Evolutionary conservation across 2,113 vertebrate genomes (phyloP).

Genomic region (Grammomys surdaster): DNA sequence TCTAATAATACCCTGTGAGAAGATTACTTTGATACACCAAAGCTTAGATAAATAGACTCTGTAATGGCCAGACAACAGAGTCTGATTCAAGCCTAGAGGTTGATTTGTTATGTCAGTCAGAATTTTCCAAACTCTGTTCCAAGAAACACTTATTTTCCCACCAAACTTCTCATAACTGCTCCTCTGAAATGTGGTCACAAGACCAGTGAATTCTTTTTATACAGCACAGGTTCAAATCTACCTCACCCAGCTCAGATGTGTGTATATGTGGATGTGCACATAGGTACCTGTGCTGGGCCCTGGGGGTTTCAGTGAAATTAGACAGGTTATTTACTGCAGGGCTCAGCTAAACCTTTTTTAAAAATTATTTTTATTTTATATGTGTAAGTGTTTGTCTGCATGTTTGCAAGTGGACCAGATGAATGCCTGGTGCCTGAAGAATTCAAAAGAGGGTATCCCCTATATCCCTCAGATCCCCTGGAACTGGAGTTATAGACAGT

Average conservation of each 20-base stretch:
- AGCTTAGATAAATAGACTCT: conserved; percentile 26
- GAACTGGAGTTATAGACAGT: background rate
- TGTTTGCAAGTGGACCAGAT: background rate
- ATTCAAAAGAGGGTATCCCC: background rate
- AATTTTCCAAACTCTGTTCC: conserved; percentile 29
- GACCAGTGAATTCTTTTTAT: background rate
- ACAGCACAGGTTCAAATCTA: background rate
- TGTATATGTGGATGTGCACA: background rate
- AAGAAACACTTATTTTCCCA: background rate
- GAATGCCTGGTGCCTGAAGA: background rate
- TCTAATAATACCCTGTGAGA: background rate
- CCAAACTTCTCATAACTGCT: background rate
- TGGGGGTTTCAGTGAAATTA: background rate
- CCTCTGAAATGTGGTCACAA: background rate
- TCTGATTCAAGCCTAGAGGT: conserved; percentile 13
- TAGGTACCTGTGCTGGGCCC: background rate
- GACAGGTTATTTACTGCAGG: background rate
- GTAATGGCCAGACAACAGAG: background rate
- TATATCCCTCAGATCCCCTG: background rate
- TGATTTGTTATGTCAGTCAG: background rate
- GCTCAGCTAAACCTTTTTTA: background rate
- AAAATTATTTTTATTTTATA: background rate
- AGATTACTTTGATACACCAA: background rate
- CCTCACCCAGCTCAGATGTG: background rate
- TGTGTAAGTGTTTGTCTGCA: background rate